Evolutionary conservation across 1,140 invertebrate genomes (phyloP).

Genomic region (Trissolcus basalis): DNA sequence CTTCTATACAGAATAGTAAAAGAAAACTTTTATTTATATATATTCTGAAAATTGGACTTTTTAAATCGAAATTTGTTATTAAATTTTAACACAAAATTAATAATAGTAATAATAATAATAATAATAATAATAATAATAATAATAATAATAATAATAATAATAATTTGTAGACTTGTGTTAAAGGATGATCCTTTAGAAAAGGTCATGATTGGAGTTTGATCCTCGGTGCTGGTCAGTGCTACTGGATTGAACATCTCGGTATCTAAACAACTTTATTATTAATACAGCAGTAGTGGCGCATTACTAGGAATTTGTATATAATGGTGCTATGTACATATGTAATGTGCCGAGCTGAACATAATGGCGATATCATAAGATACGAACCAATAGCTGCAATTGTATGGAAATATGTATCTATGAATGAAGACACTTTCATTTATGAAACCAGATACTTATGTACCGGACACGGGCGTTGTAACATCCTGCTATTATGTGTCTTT

Average conservation of each 20-base stretch:
- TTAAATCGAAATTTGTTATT: too few relatives aligned
- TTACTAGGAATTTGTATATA: slow-evolving; percentile 75
- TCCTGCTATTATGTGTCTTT: slow-evolving; percentile 74
- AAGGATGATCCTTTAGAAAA: too few relatives aligned
- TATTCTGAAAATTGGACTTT: too few relatives aligned
- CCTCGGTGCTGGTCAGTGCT: slow-evolving; percentile 12
- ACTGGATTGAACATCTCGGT: slow-evolving; percentile 52
- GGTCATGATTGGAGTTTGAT: slow-evolving; percentile 1
- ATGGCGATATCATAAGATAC: slow-evolving; percentile 74
- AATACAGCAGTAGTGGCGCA: slow-evolving; percentile 69
- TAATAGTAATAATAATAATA: too few relatives aligned
- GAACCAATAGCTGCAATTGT: slow-evolving; percentile 74
- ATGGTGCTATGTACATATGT: slow-evolving; percentile 74
- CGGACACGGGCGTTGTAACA: slow-evolving; percentile 74
- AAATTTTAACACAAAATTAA: too few relatives aligned
- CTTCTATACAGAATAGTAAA: too few relatives aligned
- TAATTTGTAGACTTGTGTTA: too few relatives aligned
- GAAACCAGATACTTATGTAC: slow-evolving; percentile 74
- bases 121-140: too few relatives aligned
- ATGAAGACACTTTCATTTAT: slow-evolving; percentile 77
- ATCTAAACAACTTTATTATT: slow-evolving; percentile 71
- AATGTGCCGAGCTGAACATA: slow-evolving; percentile 66
- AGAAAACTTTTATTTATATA: too few relatives aligned
- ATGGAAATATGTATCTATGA: slow-evolving; percentile 76
- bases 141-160: too few relatives aligned